Conservation (phyloP, 2,113 vertebrate genomes). For the Edolisoma coerulescens region DNA sequence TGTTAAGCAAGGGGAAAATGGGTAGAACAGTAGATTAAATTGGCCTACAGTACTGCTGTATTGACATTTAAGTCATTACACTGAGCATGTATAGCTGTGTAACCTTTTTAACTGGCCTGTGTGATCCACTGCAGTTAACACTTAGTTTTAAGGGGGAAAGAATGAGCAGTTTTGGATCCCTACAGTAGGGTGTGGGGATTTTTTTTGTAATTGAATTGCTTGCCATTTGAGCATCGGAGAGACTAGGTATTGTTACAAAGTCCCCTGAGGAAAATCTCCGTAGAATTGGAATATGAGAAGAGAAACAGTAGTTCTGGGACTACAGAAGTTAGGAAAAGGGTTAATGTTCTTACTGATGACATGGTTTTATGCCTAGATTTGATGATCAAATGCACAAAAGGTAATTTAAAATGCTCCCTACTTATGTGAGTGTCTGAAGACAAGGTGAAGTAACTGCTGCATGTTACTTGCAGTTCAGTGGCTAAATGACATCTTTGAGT, state of each 20-base stretch:
- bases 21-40: not conserved
- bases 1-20: not conserved
- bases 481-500: not conserved
- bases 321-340: not conserved
- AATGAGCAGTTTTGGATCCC: not conserved
- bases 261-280: accelerated
- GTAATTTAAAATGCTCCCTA: not conserved
- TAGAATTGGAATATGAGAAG: not conserved
- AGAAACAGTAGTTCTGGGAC: not conserved
- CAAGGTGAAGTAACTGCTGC: not conserved
- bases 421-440: not conserved
- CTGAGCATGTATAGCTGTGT: not conserved
- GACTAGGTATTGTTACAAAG: not conserved
- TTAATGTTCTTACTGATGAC: not conserved
- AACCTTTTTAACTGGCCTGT: not conserved
- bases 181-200: not conserved
- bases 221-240: accelerated
- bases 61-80: not conserved
- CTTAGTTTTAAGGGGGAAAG: not conserved
- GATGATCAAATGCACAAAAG: not conserved
- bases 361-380: not conserved
- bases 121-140: not conserved
- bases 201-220: not conserved
- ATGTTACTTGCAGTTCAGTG: not conserved
- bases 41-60: not conserved